A percentile compares a stretch with the other conserved stretches of the same genome.
Conservation (phyloP, 2,797 vertebrate species). For the Rhinatrema bivittatum region DNA sequence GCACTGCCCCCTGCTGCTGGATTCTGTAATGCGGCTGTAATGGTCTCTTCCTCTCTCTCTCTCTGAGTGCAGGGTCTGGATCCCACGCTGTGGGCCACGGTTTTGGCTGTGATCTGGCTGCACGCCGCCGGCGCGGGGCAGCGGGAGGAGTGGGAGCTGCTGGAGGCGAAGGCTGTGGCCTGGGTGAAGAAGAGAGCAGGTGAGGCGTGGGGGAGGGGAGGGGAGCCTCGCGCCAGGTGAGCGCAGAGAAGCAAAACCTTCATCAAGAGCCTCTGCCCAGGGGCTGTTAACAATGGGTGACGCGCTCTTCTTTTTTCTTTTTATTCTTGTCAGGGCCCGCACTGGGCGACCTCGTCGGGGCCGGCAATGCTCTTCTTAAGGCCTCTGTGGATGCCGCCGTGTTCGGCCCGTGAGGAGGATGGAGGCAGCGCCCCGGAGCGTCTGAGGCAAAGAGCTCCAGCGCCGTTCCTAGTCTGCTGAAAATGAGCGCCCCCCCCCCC, state of each 20-base stretch:
- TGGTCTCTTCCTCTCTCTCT: too few species aligned
- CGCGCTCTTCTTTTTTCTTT: not conserved
- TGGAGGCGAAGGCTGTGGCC: conserved; percentile 40
- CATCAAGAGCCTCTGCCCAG: not conserved
- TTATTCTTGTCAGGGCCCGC: not conserved
- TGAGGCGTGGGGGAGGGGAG: conserved; percentile 1
- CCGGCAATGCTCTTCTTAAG: conserved; percentile 9
- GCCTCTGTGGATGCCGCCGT: conserved; percentile 5
- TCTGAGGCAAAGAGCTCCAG: too few species aligned
- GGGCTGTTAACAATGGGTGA: not conserved
- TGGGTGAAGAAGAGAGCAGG: conserved; percentile 47
- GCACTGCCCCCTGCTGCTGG: too few species aligned
- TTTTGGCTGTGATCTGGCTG: conserved; percentile 55
- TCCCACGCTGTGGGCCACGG: conserved; percentile 41
- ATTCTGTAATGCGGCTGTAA: too few species aligned
- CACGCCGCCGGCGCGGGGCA: conserved; percentile 28
- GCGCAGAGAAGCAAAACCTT: not conserved
- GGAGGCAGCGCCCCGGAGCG: not conserved
- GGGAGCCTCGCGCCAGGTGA: not conserved
- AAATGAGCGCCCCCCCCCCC: not conserved
- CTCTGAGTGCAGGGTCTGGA: not conserved
- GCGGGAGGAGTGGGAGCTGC: conserved; percentile 44
- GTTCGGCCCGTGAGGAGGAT: conserved; percentile 3
- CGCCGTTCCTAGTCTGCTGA: not conserved
- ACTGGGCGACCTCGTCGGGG: not conserved